Percentiles rank a stretch among this genome's conserved stretches.
Conservation (phyloP, 2,797 vertebrate species). For the Dendrocincla fuliginosa region DNA sequence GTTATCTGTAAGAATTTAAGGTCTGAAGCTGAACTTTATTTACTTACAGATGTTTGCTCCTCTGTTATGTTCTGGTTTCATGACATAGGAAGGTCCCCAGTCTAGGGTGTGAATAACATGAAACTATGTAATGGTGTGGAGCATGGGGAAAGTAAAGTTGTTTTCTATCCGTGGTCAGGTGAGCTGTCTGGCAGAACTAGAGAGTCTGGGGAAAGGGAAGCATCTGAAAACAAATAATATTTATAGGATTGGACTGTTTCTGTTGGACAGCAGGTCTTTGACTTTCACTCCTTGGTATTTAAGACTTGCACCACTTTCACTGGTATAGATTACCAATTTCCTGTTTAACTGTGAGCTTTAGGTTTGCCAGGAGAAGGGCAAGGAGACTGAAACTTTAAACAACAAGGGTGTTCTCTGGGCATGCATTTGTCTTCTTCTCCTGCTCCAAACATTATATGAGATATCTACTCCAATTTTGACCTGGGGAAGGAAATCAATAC, state of each 20-base stretch:
- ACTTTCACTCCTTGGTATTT: background rate
- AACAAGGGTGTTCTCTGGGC: background rate
- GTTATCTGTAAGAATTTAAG: background rate
- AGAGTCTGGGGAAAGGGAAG: background rate
- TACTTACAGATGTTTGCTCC: background rate
- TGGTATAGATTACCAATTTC: background rate
- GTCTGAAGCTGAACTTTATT: background rate
- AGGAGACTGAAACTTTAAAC: background rate
- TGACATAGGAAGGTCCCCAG: background rate
- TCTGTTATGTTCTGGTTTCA: background rate
- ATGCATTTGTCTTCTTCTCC: background rate
- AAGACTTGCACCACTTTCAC: background rate
- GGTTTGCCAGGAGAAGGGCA: background rate
- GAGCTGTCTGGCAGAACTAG: background rate
- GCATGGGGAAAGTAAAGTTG: background rate
- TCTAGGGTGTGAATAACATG: background rate
- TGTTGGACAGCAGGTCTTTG: background rate
- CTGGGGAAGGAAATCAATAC: background rate
- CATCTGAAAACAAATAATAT: background rate
- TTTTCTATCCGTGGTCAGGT: background rate
- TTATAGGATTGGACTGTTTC: background rate
- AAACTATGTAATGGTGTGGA: background rate
- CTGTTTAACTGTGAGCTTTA: background rate
- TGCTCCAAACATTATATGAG: background rate
- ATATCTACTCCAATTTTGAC: background rate